phyloP scores from a whole-genome alignment of 2,888 invertebrate genomes.

The Tenthredo scrophulariae region DNA sequence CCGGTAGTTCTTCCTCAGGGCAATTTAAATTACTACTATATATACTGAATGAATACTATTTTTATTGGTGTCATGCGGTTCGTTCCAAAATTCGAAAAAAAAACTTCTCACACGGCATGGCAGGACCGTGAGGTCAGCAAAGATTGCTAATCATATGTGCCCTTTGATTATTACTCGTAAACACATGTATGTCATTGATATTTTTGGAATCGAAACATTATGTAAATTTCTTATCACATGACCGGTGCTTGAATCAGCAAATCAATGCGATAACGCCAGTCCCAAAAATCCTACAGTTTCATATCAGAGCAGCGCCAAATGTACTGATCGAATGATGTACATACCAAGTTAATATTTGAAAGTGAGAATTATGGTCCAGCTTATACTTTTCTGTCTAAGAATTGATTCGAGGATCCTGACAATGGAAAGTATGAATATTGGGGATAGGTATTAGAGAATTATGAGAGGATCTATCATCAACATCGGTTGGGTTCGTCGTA shows the following conservation, averaged over 20 bases:
- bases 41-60: no score
- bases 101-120: no score
- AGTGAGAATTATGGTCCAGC: no score
- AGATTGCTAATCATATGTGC: neutral
- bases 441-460: neutral
- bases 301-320: neutral
- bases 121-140: neutral
- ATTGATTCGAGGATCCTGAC: neutral
- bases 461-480: neutral
- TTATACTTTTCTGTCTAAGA: neutral
- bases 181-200: neutral
- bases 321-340: neutral
- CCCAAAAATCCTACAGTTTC: neutral
- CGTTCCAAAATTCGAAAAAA: no score
- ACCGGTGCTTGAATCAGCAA: neutral
- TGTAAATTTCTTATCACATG: neutral
- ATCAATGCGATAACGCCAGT: neutral
- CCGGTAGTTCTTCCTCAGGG: slow-evolving; percentile 66
- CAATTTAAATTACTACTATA: no score
- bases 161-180: neutral
- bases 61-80: no score
- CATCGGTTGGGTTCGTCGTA: neutral
- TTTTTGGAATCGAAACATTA: neutral
- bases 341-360: no score
- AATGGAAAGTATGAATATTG: neutral